phyloP scores from a whole-genome alignment of 2,888 invertebrate genomes.

The Thumatha senex region DNA sequence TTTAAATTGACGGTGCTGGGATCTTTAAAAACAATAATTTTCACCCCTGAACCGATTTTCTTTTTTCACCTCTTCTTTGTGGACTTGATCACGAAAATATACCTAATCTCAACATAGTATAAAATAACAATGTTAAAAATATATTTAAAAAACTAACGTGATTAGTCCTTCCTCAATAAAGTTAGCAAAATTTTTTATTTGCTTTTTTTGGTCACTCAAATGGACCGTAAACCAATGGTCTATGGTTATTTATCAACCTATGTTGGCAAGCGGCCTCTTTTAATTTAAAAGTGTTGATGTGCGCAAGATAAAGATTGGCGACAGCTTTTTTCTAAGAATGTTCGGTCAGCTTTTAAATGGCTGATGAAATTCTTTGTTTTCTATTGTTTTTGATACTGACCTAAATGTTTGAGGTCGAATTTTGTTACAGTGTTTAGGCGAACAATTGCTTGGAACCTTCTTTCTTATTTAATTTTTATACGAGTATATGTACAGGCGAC shows the following conservation, averaged over 20 bases:
- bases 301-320: conserved; percentile 54
- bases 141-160: conserved; percentile 2
- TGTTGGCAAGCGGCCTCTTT: conserved; percentile 28
- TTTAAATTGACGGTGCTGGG: too few relatives aligned
- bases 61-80: too few relatives aligned
- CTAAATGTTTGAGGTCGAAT: not conserved
- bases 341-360: conserved; percentile 11
- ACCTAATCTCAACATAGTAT: too few relatives aligned
- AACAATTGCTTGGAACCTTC: not conserved
- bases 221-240: conserved; percentile 58
- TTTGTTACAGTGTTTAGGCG: not conserved
- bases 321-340: conserved; percentile 30
- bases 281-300: conserved; percentile 43
- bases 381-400: not conserved
- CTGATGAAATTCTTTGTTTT: conserved; percentile 5
- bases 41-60: too few relatives aligned
- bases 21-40: too few relatives aligned
- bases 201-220: conserved; percentile 46
- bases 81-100: too few relatives aligned
- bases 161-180: conserved; percentile 21
- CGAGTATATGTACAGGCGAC: too few relatives aligned
- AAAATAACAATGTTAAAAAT: not conserved
- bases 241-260: conserved; percentile 33
- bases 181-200: conserved; percentile 20
- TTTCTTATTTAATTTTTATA: too few relatives aligned